phyloP scores from a whole-genome alignment of 2,888 invertebrate genomes.

The Acrocera orbiculus region DNA sequence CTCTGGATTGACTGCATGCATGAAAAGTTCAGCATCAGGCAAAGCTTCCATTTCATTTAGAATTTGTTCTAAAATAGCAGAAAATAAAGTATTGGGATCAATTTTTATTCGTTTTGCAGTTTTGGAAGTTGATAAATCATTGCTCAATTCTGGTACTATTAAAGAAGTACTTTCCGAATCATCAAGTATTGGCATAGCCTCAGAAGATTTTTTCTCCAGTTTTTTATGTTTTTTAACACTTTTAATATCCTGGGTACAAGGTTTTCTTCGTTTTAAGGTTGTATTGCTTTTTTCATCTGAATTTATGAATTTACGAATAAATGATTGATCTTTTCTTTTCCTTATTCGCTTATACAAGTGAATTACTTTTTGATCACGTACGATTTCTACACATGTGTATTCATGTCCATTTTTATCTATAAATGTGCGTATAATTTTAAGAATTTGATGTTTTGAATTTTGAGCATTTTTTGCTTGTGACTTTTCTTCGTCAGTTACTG shows the following conservation, averaged over 20 bases:
- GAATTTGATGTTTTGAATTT: conserved; percentile 38
- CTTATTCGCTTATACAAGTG: conserved; percentile 94
- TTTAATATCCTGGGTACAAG: conserved; percentile 89
- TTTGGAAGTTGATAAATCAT: conserved; percentile 36
- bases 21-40: conserved; percentile 82
- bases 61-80: conserved; percentile 78
- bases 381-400: conserved; percentile 80
- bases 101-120: conserved; percentile 52
- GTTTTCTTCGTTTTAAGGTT: conserved; percentile 94
- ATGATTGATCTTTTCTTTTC: conserved; percentile 85
- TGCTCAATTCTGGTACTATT: conserved; percentile 74
- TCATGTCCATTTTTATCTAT: conserved; percentile 75
- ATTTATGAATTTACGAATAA: conserved; percentile 87
- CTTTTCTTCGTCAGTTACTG: conserved; percentile 62
- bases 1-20: conserved; percentile 88
- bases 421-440: conserved; percentile 88
- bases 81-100: conserved; percentile 90
- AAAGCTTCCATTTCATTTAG: conserved; percentile 82
- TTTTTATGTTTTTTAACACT: conserved; percentile 88
- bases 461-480: conserved; percentile 20
- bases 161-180: no score
- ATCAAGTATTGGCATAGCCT: no score
- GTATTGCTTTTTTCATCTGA: conserved; percentile 95
- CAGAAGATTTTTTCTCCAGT: no score
- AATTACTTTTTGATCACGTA: conserved; percentile 80